Base-by-base conservation (phyloP, 2,113 vertebrate genomes). In the Natator depressus region DNA sequence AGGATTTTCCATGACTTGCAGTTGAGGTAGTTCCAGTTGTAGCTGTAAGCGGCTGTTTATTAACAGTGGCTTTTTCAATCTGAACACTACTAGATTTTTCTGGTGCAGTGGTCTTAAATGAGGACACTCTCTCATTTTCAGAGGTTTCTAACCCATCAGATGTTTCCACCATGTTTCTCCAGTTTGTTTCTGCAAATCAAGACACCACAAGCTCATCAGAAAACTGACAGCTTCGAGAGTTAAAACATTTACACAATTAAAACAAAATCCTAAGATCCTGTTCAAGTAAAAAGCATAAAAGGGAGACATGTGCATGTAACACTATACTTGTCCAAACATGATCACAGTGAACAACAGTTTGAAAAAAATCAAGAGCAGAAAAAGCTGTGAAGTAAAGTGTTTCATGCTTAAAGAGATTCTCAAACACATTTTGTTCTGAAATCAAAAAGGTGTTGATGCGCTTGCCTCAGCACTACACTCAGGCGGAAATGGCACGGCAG, bases 111-210 rank as follows among this genome's bases (percentile, higher is more conserved):
- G 97, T 91, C 82, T 98, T 98, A 93, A 91, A 98, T 47, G 95
- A 96, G 0, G 96, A 97, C 87, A 99, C 98, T 94, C 93, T 98
- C 96, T 99, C 99, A 1, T 98, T 98, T 98, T 99, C 99, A 27
- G 98, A 98, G 2, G 98, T 97, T 97, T 99, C 99, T 31, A 98
- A 95, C 51, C 98, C 99, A 91, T 99, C 99, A 11, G 99, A 99
- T 62, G 98, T 98, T 98, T 99, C 99, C 90, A 99, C 99, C 99
- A 99, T 99, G 92, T 98, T 99, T 98, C 99, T 99, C 99, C 99
- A 99, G 93, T 99, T 99, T 51, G 99, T 99, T 98, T 99, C 99
- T 99, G 97, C 10, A 95, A 95, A 76, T 94, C 95, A 82, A 47
- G 94, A 92, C 97, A 93, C 2, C 97, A 54, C 27, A 89, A 38